A percentile compares a stretch with the other conserved stretches of the same genome.
These are phyloP conservation scores for Drosophila kambysellisi DNA, from an alignment of 2,888 invertebrate genomes.

Conservation along the genomic window DNA sequence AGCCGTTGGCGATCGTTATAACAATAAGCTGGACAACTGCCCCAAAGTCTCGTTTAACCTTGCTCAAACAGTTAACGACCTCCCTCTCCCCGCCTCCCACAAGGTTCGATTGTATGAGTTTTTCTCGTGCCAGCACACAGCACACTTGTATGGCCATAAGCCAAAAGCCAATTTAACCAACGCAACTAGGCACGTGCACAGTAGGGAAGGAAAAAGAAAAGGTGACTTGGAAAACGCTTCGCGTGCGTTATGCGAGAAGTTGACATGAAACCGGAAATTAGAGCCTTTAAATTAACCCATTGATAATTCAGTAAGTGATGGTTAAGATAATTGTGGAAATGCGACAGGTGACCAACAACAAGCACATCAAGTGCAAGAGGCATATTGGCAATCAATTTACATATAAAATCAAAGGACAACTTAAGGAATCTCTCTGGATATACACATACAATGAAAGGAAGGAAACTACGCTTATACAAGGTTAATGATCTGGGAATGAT, in stretches of 20 bases:
- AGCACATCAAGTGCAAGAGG: neutral
- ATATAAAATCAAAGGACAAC: no score
- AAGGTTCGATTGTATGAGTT: neutral
- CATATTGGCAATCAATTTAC: neutral
- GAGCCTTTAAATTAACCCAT: slow-evolving; percentile 12
- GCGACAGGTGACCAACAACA: slow-evolving; percentile 6
- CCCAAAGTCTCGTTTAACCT: slow-evolving; percentile 34
- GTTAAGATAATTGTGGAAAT: slow-evolving; percentile 12
- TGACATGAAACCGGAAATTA: slow-evolving; percentile 33
- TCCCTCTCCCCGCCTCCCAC: neutral
- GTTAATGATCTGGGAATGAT: neutral
- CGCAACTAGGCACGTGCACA: slow-evolving; percentile 46
- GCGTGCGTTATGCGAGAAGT: slow-evolving; percentile 33
- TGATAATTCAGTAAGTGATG: slow-evolving; percentile 13
- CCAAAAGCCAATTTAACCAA: slow-evolving; percentile 46
- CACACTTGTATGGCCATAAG: neutral
- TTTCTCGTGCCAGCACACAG: neutral
- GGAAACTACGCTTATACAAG: neutral
- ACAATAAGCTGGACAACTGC: slow-evolving; percentile 13
- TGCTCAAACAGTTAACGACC: neutral
- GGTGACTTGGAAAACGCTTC: slow-evolving; percentile 4
- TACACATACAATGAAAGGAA: no score
- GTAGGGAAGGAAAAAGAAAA: slow-evolving; percentile 11
- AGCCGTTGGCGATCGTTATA: slow-evolving; percentile 5
- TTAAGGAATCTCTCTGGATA: no score